A percentile compares a stretch with the other conserved stretches of the same genome.
Evolutionary conservation across 2,113 vertebrate species (phyloP).

Genomic region (Plotosus lineatus): DNA sequence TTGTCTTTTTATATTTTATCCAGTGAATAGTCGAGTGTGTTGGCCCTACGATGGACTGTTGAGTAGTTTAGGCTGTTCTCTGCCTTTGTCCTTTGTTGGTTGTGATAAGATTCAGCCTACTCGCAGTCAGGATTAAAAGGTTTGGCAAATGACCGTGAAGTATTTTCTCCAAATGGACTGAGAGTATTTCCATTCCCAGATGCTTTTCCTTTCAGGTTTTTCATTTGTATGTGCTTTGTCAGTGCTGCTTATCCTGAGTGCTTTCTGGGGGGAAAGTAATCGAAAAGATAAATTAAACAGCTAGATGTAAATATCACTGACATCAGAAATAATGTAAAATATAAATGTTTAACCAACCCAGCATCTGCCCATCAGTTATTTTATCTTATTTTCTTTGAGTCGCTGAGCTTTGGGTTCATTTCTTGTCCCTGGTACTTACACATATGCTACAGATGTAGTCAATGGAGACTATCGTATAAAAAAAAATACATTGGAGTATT

Average conservation of each 20-base stretch:
- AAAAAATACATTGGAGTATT: conserved; percentile 38
- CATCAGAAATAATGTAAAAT: not conserved
- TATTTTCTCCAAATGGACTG: not conserved
- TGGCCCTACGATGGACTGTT: no score
- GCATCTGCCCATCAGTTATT: not conserved
- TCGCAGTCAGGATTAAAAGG: no score
- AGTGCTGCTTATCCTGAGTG: not conserved
- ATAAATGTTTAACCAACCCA: not conserved
- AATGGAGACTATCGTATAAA: not conserved
- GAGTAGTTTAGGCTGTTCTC: no score
- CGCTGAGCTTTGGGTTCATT: not conserved
- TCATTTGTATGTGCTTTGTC: not conserved
- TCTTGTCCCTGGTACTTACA: not conserved
- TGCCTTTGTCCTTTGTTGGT: no score
- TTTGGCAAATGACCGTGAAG: no score
- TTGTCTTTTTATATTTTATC: no score
- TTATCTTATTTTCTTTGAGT: not conserved
- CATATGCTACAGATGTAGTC: not conserved
- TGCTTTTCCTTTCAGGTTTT: not conserved
- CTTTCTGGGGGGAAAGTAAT: not conserved
- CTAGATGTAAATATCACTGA: not conserved
- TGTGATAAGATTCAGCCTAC: no score
- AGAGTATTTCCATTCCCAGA: not conserved
- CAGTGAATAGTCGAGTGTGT: no score
- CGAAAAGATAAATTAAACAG: not conserved